Evolutionary conservation across 2,797 vertebrate genomes (phyloP).

Genomic region (Rhinogobio ventralis): DNA sequence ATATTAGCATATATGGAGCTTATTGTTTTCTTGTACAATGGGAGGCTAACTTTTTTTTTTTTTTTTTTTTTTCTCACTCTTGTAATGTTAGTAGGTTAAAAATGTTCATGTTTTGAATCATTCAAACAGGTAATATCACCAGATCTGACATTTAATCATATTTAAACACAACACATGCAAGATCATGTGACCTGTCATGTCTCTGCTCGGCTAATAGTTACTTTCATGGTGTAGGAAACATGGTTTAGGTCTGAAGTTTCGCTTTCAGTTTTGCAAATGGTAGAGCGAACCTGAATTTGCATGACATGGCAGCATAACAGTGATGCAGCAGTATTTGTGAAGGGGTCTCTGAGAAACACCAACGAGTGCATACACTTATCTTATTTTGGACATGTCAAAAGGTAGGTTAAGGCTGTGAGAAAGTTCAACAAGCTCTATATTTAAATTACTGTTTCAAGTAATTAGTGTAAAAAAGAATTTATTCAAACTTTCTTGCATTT

Average conservation of each 20-base stretch:
- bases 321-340: conserved; percentile 25
- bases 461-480: background rate
- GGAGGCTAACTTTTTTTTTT: background rate
- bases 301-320: conserved; percentile 23
- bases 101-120: background rate
- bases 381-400: conserved; percentile 1
- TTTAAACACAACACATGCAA: background rate
- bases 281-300: conserved; percentile 42
- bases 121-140: background rate
- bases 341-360: background rate
- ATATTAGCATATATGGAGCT: background rate
- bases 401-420: background rate
- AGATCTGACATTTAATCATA: background rate
- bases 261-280: conserved; percentile 42
- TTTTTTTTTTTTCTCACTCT: background rate
- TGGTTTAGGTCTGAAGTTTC: conserved; percentile 43
- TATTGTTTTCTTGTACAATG: background rate
- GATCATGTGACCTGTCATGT: background rate
- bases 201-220: conserved; percentile 9
- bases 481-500: conserved; percentile 6
- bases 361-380: background rate
- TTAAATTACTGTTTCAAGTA: background rate
- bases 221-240: conserved; percentile 19
- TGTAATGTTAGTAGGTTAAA: background rate
- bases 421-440: background rate